These are phyloP conservation scores for Pseudopipra pipra DNA, from an alignment of 2,113 vertebrate species.

Conservation along the genomic window DNA sequence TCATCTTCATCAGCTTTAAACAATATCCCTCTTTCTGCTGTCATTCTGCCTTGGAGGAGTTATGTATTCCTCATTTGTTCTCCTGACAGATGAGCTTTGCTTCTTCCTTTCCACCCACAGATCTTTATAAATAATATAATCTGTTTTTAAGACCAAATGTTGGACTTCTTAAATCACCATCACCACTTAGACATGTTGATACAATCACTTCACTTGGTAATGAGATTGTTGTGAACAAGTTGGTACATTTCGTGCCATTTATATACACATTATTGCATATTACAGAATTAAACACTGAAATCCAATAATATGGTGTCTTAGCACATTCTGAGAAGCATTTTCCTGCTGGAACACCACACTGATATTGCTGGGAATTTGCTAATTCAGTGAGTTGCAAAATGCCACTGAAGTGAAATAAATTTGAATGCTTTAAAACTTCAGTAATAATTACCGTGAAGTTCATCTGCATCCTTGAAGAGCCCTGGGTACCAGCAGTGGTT, in stretches of 20 bases:
- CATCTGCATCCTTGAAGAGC: not conserved
- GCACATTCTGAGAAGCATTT: not conserved
- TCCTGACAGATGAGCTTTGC: constrained; percentile 41
- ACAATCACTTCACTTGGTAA: constrained; percentile 6
- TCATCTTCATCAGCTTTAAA: constrained; percentile 16
- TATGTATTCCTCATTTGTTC: constrained; percentile 14
- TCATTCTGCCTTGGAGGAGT: constrained; percentile 25
- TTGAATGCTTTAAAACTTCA: not conserved
- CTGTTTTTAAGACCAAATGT: constrained; percentile 52
- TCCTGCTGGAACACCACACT: not conserved
- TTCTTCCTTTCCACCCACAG: constrained; percentile 53
- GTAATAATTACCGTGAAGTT: not conserved
- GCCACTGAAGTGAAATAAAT: not conserved
- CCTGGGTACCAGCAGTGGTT: not conserved
- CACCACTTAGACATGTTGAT: not conserved
- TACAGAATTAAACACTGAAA: constrained; percentile 26
- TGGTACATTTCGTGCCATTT: constrained; percentile 30
- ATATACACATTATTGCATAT: not conserved
- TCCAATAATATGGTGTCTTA: not conserved
- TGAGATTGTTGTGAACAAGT: not conserved
- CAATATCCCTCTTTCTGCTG: constrained; percentile 17
- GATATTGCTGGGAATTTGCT: not conserved
- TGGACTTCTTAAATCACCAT: not conserved
- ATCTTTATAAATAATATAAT: constrained; percentile 56
- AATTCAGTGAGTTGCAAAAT: not conserved